These are phyloP conservation scores for Myotis myotis DNA, from an alignment of 2,797 vertebrate genomes.

Conservation along the genomic window DNA sequence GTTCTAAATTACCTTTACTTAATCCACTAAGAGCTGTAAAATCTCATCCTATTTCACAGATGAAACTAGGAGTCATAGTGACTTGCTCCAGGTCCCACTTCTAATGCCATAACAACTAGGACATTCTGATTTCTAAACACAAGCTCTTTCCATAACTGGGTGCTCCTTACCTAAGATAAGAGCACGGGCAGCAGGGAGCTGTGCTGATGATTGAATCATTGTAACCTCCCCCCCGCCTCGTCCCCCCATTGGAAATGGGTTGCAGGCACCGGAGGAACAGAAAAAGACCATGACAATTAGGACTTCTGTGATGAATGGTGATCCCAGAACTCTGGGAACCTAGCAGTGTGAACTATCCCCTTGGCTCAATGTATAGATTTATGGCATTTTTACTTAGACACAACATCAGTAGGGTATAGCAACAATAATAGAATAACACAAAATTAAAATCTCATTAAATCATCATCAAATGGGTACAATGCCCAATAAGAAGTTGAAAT, in stretches of 20 bases:
- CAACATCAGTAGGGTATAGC: background rate
- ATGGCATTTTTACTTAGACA: slow-evolving; percentile 17
- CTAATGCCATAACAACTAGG: background rate
- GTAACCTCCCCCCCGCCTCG: background rate
- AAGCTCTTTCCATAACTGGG: background rate
- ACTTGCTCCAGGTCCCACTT: background rate
- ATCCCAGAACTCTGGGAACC: slow-evolving; percentile 22
- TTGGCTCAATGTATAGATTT: background rate
- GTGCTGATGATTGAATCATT: background rate
- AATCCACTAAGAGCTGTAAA: background rate
- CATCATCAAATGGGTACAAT: background rate
- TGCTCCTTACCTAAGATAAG: background rate
- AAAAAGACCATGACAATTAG: slow-evolving; percentile 42
- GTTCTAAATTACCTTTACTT: background rate
- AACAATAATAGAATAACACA: background rate
- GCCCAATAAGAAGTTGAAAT: background rate
- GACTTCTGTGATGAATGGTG: slow-evolving; percentile 15
- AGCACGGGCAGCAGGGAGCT: background rate
- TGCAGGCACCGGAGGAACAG: background rate
- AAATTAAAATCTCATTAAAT: background rate
- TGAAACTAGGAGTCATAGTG: background rate
- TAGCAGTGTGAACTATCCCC: background rate
- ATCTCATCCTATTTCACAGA: background rate
- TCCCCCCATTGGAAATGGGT: background rate
- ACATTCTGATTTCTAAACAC: background rate